These are phyloP conservation scores for Lamellibrachia luymesi DNA, from an alignment of 1,140 invertebrate species.

Conservation along the genomic window DNA sequence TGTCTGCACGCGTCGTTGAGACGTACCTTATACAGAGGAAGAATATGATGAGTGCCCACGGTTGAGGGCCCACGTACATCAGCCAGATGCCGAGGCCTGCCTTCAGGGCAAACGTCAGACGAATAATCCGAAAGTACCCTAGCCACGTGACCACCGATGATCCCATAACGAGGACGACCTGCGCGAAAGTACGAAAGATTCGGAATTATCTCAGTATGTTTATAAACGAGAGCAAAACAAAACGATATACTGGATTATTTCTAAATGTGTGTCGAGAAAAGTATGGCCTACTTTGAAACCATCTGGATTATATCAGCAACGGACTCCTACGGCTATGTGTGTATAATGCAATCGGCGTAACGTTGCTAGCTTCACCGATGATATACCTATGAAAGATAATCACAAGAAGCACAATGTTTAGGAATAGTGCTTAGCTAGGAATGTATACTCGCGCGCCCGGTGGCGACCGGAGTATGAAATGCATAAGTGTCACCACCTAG, in stretches of 20 bases:
- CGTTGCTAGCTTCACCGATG: not conserved
- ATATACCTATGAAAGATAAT: not conserved
- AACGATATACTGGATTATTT: no score
- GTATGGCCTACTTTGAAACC: not conserved
- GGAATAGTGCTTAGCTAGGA: not conserved
- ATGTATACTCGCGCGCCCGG: no score
- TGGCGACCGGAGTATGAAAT: not conserved
- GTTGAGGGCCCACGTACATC: slow-evolving; percentile 35
- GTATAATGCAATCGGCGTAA: no score
- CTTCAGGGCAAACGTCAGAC: slow-evolving; percentile 41
- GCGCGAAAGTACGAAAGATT: slow-evolving; percentile 10
- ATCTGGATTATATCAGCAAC: not conserved
- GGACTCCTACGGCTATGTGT: not conserved
- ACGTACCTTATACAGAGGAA: slow-evolving; percentile 47
- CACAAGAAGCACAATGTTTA: not conserved
- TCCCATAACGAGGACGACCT: slow-evolving; percentile 46
- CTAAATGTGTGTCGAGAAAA: not conserved
- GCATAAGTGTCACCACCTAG: not conserved
- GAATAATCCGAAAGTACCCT: slow-evolving; percentile 44
- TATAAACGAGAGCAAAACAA: no score
- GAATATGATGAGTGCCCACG: slow-evolving; percentile 41
- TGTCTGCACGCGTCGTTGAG: not conserved
- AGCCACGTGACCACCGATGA: slow-evolving; percentile 35
- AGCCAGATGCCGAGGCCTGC: slow-evolving; percentile 38
- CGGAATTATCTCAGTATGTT: not conserved